Base-by-base conservation (phyloP, 2,113 vertebrate genomes). In the Poeciliopsis prolifica region DNA sequence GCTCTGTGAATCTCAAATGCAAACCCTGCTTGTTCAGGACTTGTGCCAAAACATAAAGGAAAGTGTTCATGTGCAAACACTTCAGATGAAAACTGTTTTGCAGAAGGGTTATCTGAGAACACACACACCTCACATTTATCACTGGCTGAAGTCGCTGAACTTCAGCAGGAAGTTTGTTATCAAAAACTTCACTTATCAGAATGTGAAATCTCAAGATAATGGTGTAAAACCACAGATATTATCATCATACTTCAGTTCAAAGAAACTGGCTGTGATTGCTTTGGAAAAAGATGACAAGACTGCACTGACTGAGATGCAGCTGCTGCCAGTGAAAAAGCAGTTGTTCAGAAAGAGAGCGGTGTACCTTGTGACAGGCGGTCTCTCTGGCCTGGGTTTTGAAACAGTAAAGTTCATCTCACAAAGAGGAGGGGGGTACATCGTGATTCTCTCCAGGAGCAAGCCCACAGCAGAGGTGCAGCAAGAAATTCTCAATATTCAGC, bases 321-420 rank as follows among this genome's bases (percentile, higher is more conserved):
- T 95, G 15, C 78, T 92, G 2, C 74, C 85, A 42, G 70, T 84
- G 61, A 83, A 82, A 31, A 90, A 86, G 66, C 81, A 79, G 72
- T 80, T 96, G 42, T 97, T 97, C 72, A 89, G 70, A 73, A 92
- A 89, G 61, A 88, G 90, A 1, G 90, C 93, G 0, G 92, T 96
- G 61, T 97, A 96, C n/a, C 74, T 97, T 3, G 95, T 97, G 28
- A 85, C 85, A 0, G 96, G 95, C 26, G 96, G 95, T 4, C 94
- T 97, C 14, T 95, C 95, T 60, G 96, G 96, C 1, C 90, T 98
- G 82, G 96, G 96, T 48, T 95, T 96, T 89, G 95, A 97, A 93
- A 97, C 96, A 0, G 95, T 97, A 73, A 96, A 93, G 86, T 98
- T 96, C 83, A 95, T 97, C 83, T 94, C 92, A 0, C 62, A 93